Conservation (phyloP, 2,113 vertebrate species). For the Pycnonotus jocosus region DNA sequence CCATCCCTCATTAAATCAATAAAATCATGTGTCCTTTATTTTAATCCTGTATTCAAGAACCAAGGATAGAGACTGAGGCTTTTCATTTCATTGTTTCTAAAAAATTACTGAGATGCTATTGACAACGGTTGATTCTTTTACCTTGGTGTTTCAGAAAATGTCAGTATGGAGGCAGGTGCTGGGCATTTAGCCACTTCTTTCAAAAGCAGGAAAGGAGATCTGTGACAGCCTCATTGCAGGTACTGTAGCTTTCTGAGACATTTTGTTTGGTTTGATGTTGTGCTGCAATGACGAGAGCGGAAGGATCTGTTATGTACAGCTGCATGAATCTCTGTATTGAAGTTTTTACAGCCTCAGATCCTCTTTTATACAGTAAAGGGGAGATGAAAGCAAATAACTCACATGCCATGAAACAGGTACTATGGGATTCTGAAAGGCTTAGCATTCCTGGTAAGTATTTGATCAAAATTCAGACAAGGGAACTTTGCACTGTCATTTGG, state of each 20-base stretch:
- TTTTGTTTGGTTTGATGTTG: conserved; percentile 77
- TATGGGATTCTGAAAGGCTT: conserved; percentile 71
- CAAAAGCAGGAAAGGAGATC: conserved; percentile 28
- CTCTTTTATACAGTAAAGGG: conserved; percentile 74
- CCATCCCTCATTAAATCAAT: conserved; percentile 73
- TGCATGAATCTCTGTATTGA: conserved; percentile 75
- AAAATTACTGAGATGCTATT: conserved; percentile 57
- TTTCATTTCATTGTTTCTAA: conserved; percentile 72
- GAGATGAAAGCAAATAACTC: conserved; percentile 76
- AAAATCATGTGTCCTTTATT: conserved; percentile 75
- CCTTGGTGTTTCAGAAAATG: conserved; percentile 73
- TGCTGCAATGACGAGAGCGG: conserved; percentile 70
- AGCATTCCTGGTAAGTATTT: conserved; percentile 69
- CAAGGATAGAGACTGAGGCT: conserved; percentile 44
- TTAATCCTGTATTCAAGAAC: conserved; percentile 64
- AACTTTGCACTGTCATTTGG: conserved; percentile 60
- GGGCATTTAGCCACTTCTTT: conserved; percentile 69
- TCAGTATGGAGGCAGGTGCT: conserved; percentile 72
- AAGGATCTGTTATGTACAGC: conserved; percentile 73
- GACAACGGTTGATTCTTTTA: conserved; percentile 73
- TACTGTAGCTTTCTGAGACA: conserved; percentile 72
- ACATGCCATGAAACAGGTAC: conserved; percentile 73
- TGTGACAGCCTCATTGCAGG: conserved; percentile 63
- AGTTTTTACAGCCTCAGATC: conserved; percentile 76
- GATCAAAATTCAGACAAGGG: conserved; percentile 74